Percentiles rank a stretch among this genome's conserved stretches.
These are phyloP conservation scores for Poecilia velifera DNA, from an alignment of 2,797 vertebrate genomes.

Conservation along the genomic window DNA sequence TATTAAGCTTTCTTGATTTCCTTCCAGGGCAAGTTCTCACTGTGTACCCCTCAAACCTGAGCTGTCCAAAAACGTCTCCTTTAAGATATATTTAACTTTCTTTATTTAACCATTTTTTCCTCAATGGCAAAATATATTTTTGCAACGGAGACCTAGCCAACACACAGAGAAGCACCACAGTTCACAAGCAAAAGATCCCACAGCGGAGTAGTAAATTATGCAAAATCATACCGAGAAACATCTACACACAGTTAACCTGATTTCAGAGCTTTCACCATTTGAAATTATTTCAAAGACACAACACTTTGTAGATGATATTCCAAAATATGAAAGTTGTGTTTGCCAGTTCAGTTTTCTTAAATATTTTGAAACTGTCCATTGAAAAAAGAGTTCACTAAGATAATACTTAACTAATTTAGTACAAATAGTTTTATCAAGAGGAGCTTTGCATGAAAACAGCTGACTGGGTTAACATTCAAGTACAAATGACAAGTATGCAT, in stretches of 20 bases:
- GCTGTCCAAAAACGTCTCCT: conserved; percentile 30
- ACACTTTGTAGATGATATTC: background rate
- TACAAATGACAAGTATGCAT: background rate
- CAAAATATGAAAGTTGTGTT: background rate
- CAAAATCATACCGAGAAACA: background rate
- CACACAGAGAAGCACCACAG: background rate
- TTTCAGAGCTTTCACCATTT: background rate
- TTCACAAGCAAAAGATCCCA: background rate
- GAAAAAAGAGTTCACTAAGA: background rate
- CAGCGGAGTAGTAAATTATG: background rate
- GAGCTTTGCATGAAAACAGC: background rate
- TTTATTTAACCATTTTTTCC: background rate
- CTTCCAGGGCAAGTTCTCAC: conserved; percentile 15
- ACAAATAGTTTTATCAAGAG: background rate
- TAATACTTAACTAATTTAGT: background rate
- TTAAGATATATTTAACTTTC: conserved; percentile 23
- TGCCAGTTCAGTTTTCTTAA: background rate
- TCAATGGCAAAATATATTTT: background rate
- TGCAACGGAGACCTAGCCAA: background rate
- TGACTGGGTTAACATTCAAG: background rate
- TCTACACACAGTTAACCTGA: background rate
- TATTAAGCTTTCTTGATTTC: conserved; percentile 46
- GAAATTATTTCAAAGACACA: background rate
- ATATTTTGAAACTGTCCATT: background rate
- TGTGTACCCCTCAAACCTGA: background rate